Evolutionary conservation across 2,113 vertebrate genomes (phyloP).

Genomic region (Cochlearius cochlearius): DNA sequence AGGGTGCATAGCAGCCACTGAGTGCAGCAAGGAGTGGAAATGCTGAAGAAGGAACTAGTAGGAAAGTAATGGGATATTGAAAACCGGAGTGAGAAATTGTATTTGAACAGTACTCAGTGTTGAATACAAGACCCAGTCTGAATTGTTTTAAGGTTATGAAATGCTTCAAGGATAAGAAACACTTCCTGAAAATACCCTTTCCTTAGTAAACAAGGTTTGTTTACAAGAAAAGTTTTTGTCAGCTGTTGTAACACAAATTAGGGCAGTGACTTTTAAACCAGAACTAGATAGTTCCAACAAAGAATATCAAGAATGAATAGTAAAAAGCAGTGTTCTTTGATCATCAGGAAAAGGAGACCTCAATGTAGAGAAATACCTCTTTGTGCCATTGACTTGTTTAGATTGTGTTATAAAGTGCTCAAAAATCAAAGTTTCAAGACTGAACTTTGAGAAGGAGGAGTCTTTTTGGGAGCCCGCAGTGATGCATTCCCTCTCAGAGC

Average conservation of each 20-base stretch:
- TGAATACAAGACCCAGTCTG: background rate
- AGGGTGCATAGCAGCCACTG: background rate
- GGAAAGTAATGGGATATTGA: background rate
- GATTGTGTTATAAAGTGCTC: background rate
- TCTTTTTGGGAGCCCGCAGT: background rate
- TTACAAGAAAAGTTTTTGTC: background rate
- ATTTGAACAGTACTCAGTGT: background rate
- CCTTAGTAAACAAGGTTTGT: background rate
- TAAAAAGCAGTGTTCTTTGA: background rate
- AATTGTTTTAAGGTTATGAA: background rate
- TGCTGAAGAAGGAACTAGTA: background rate
- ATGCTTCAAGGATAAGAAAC: background rate
- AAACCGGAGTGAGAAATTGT: background rate
- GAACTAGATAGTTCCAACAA: background rate
- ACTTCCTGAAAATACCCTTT: background rate
- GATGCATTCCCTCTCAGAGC: rapidly evolving
- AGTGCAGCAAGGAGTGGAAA: background rate
- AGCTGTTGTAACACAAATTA: background rate
- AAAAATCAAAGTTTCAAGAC: background rate
- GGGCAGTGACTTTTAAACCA: background rate
- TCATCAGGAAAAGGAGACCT: background rate
- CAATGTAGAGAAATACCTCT: background rate
- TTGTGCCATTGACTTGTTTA: background rate
- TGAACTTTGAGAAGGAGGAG: background rate
- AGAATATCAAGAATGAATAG: background rate